Base-by-base conservation (phyloP, 30 jellyfish, hydroid and myxozoan genomes). In the Morbakka virulenta region DNA sequence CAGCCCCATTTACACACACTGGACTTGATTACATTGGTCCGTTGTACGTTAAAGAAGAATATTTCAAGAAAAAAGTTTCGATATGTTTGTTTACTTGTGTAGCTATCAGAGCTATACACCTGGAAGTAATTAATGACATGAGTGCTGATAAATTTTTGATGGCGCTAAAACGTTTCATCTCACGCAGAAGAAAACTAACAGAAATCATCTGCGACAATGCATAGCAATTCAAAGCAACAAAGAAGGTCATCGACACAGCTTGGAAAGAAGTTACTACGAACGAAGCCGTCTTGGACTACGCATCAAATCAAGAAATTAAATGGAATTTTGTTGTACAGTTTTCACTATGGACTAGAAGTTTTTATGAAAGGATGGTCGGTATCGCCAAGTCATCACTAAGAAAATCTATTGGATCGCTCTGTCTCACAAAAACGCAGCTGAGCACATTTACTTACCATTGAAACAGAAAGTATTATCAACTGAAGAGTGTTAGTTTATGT, bases 321-420 rank as follows among this genome's bases (percentile, higher is more conserved):
- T 76, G 87, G 87, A 62, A 24, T 3, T 76, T 57, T 25, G 62
- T 76, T 4, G 26, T 62, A 27, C 86, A 76, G 28, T 64, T 61
- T n/a, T 62, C 87, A 12, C 87, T 86, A 21, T 76, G 86, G 87
- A 28, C 32, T 9, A 76, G 88, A 62, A 67, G 87, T 27, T 76
- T 76, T 31, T 76, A 76, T 28, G 87, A 76, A 76, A 31, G 87
- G 22, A 30, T 76, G 31, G 80, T 76, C 49, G 85, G 85, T 27
- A 27, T n/a, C 11, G 23, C 35, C n/a, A 0, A 17, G 52, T 35
- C 21, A 17, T 14, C 83, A 51, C 14, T 65, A 27, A 72, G 82
- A 50, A 68, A 35, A 27, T 13, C 13, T 41, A 41, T 41, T 41
- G 57, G 57, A 6, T 17, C 13, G 9, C 57, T 9, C 17, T 17